A percentile compares a stretch with the other conserved stretches of the same genome.
Evolutionary conservation across 2,113 vertebrate species (phyloP).

Genomic region (human): DNA sequence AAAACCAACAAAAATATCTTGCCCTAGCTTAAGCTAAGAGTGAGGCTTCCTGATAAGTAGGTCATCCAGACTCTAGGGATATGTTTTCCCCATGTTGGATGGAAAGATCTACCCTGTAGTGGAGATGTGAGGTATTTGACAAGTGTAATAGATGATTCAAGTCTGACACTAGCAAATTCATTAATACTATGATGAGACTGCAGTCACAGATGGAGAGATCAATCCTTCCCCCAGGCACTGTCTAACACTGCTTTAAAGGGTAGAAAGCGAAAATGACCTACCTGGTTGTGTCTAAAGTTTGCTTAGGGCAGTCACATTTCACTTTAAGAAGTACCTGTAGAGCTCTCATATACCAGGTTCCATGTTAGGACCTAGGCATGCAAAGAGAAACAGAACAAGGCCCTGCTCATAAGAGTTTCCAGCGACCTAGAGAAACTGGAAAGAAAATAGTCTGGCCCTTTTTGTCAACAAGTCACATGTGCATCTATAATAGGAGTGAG

Average conservation of each 20-base stretch:
- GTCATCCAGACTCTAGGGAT: background rate
- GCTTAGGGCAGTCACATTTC: background rate
- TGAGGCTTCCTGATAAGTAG: background rate
- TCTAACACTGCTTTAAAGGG: background rate
- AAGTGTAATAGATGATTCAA: background rate
- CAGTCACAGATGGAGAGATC: background rate
- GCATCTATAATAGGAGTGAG: background rate
- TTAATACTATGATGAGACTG: background rate
- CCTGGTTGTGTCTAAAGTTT: background rate
- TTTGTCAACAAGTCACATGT: background rate
- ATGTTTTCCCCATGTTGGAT: background rate
- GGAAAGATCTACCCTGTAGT: background rate
- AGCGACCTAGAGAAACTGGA: background rate
- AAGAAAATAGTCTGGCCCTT: background rate
- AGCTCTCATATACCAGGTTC: background rate
- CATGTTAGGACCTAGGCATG: background rate
- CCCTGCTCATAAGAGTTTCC: background rate
- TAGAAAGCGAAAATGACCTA: background rate
- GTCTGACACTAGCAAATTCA: background rate
- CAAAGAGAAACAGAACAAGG: background rate
- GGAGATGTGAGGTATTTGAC: background rate
- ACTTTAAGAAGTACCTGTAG: background rate
- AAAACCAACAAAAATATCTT: background rate
- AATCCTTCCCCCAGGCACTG: background rate
- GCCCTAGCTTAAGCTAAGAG: background rate